Base-by-base conservation (phyloP, 2,797 vertebrate species). In the Enteromius thamalakanensis region DNA sequence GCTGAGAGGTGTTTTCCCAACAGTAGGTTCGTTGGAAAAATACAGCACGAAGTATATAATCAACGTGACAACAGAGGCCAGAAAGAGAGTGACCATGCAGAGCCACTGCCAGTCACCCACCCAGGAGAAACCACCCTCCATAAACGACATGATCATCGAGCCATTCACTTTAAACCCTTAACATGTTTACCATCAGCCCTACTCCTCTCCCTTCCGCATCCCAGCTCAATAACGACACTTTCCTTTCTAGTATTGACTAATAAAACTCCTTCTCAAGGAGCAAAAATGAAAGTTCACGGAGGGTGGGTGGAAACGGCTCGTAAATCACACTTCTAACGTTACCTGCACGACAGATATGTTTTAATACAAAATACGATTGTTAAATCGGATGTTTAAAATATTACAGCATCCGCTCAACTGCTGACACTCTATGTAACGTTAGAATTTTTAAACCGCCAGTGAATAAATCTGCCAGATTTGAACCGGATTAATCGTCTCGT, bases 31-130 rank as follows among this genome's bases (percentile, higher is more conserved):
- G 29, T 90, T 86, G 55, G 93, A 92, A 87, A 93, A 94, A 83
- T 96, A 97, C 89, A 97, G 98, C 74, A 96, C 90, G 85, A 98
- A 91, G 90, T 99, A 98, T 84, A 96, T 82, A 78, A 92, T 83
- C 21, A 98, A 85, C 0, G 96, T 96, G 58, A 94, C 93, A 86
- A 98, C 75, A 9, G 98, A 98, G 11, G 94, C 96, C 68, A 96
- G 72, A 88, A 98, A 98, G 4, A 98, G 94, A 2, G 95, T 95
- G 87, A 98, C 92, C 93, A 97, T 91, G 77, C 92, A 93, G 1
- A 95, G 89, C 96, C 97, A 98, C 92, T 94, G 96, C 81, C 94
- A 90, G 86, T 96, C 95, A 29, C 89, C 94, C 82, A 94, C 82
- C 90, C 93, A 91, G 86, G 81, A 75, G 42, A 88, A 37, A 23